A percentile compares a stretch with the other conserved stretches of the same genome.
These are phyloP conservation scores for Aeoliscus strigatus DNA, from an alignment of 2,797 vertebrate species.

Conservation along the genomic window DNA sequence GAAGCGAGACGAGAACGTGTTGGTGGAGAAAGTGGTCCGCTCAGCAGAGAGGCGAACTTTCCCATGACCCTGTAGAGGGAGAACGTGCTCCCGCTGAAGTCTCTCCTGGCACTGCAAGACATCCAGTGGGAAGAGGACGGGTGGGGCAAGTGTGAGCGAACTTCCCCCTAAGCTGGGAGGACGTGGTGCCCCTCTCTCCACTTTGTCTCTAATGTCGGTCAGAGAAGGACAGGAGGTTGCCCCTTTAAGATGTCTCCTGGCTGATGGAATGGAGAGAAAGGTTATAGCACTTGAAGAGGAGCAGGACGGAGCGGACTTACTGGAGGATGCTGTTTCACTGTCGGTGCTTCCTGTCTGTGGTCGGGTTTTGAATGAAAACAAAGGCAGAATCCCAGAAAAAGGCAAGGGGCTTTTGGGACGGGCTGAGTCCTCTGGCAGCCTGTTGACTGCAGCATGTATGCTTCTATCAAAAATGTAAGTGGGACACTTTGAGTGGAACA, in stretches of 20 bases:
- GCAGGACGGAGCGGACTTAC: constrained; percentile 53
- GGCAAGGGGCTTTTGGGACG: constrained; percentile 25
- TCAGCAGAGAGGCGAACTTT: constrained; percentile 58
- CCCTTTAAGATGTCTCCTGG: constrained; percentile 26
- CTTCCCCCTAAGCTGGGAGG: constrained; percentile 13
- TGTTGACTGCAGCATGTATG: constrained; percentile 17
- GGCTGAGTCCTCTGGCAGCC: constrained; percentile 14
- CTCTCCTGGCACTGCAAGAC: constrained; percentile 60
- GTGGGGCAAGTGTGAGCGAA: constrained; percentile 40
- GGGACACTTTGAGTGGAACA: constrained; percentile 66
- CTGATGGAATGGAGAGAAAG: constrained; percentile 16
- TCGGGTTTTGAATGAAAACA: constrained; percentile 32
- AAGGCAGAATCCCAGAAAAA: constrained; percentile 25
- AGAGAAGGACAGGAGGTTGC: constrained; percentile 41
- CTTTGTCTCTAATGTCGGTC: constrained; percentile 18
- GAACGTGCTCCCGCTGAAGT: constrained; percentile 56
- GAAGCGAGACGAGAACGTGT: constrained; percentile 6
- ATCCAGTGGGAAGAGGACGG: constrained; percentile 55
- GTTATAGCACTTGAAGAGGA: constrained; percentile 35
- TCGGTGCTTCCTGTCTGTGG: constrained; percentile 47
- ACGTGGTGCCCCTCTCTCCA: constrained; percentile 7
- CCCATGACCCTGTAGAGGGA: constrained; percentile 57
- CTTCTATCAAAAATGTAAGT: constrained; percentile 53
- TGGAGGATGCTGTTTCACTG: constrained; percentile 58
- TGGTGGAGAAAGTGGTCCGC: constrained; percentile 25